Conservation (phyloP, 2,888 invertebrate genomes). For the Cephus nigrinus region DNA sequence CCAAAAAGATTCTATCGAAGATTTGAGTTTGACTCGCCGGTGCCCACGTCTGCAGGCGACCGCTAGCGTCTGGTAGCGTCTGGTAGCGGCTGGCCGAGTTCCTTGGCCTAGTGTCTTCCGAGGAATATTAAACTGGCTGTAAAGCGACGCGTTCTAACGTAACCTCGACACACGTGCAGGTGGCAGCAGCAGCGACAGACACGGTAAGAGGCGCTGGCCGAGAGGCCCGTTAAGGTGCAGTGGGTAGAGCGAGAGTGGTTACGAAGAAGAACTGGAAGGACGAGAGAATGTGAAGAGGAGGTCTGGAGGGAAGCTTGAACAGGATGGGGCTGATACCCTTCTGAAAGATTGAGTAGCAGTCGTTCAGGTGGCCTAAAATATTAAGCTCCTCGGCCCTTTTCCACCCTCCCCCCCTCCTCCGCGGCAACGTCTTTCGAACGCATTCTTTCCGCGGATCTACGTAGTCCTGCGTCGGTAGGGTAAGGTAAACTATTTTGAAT, state of each 20-base stretch:
- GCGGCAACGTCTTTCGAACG: conserved; percentile 6
- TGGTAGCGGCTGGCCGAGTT: no score
- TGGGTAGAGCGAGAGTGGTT: conserved; percentile 9
- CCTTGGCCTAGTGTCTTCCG: no score
- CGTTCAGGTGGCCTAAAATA: conserved; percentile 36
- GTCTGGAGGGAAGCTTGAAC: conserved; percentile 1
- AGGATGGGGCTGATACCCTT: conserved; percentile 17
- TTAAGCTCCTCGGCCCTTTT: conserved; percentile 31
- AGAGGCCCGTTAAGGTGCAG: background rate
- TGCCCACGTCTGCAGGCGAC: no score
- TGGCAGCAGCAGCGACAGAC: background rate
- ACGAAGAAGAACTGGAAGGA: conserved; percentile 9
- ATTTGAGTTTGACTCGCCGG: no score
- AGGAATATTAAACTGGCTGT: no score
- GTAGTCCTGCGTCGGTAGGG: conserved; percentile 16
- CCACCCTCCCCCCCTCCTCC: background rate
- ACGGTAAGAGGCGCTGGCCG: conserved; percentile 7
- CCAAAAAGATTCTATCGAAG: no score
- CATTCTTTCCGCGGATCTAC: conserved; percentile 2
- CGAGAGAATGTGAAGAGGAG: conserved; percentile 1
- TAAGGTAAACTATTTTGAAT: conserved; percentile 53
- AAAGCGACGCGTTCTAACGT: no score
- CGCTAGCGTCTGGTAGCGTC: no score
- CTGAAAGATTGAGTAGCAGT: conserved; percentile 32
- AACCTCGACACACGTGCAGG: no score